Evolutionary conservation across 2,797 vertebrate species (phyloP), one percentile per base, ranked within the genome.

Genomic region (Ambastaia sidthimunki): DNA sequence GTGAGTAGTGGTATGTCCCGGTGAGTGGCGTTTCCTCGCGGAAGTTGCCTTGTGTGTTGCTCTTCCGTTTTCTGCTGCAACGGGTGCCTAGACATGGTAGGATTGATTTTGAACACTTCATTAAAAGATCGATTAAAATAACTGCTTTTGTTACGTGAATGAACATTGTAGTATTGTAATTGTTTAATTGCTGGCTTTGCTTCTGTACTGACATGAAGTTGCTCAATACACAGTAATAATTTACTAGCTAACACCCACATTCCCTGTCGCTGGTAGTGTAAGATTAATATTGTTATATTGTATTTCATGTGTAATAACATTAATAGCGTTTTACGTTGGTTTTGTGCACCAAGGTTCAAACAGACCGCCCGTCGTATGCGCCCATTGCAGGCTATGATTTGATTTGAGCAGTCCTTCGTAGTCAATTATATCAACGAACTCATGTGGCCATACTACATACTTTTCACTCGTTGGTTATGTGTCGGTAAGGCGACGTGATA

Each of bases 1-100:
- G n/a, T 10, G 12, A 66, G 11, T 12, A 67, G 47, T 87, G 82
- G 86, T 79, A 78, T 72, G 18, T 69, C 66, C 85, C 74, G 60
- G 15, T 28, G 65, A 77, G 25, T 41, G 67, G 71, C 65, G 62
- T 77, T 37, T 74, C 59, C 74, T 84, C 62, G 31, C 88, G 89
- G 90, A 90, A 91, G 78, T 81, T 57, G 18, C 62, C 57, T 23
- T 48, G 80, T 85, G 81, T 81, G 82, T 78, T 78, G 82, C 66
- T 89, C 90, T 94, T 94, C 93, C 93, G 92, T 86, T 87, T 92
- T 88, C 71, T 86, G 83, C 87, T 83, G 52, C 86, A 83, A 66
- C 82, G 78, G 82, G 82, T 28, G 79, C 85, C 82, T 71, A 89
- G 89, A 91, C 86, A 95, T 95, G 93, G 94, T 95, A 90, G 91